These are phyloP conservation scores for Drosophila melanosoma DNA, from an alignment of 2,888 invertebrate species.

Conservation along the genomic window DNA sequence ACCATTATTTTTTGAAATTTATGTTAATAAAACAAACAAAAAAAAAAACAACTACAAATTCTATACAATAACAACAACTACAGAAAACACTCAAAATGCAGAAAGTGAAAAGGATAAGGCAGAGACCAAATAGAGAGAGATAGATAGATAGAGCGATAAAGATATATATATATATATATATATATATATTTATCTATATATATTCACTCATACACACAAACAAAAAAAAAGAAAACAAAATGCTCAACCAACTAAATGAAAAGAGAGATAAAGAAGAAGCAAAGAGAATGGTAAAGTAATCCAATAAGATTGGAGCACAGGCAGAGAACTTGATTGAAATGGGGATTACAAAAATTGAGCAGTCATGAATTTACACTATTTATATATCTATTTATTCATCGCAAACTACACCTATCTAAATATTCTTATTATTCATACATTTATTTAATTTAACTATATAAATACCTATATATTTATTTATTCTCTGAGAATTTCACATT, in stretches of 20 bases:
- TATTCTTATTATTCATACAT: slow-evolving; percentile 24
- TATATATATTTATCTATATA: slow-evolving; percentile 8
- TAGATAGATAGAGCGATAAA: slow-evolving; percentile 29
- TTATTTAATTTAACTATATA: slow-evolving; percentile 11
- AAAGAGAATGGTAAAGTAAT: neutral
- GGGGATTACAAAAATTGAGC: slow-evolving; percentile 13
- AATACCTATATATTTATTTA: slow-evolving; percentile 14
- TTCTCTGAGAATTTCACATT: slow-evolving; percentile 45
- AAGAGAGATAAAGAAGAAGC: slow-evolving; percentile 6
- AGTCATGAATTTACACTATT: slow-evolving; percentile 46
- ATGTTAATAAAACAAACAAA: slow-evolving; percentile 76
- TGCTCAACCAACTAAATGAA: neutral
- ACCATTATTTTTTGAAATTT: slow-evolving; percentile 81
- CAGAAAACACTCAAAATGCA: slow-evolving; percentile 12
- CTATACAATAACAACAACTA: slow-evolving; percentile 17
- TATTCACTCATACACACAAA: slow-evolving; percentile 5
- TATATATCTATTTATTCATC: slow-evolving; percentile 61
- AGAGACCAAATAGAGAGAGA: slow-evolving; percentile 41
- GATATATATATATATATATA: slow-evolving; percentile 9
- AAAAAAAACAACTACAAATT: slow-evolving; percentile 18
- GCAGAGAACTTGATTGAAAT: slow-evolving; percentile 8
- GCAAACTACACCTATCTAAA: slow-evolving; percentile 38
- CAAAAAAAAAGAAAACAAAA: slow-evolving; percentile 8
- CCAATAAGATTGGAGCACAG: slow-evolving; percentile 9
- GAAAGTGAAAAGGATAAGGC: slow-evolving; percentile 16